A percentile compares a stretch with the other conserved stretches of the same genome.
phyloP scores from a whole-genome alignment of 2,888 invertebrate species.

The Apocheima hispidaria region DNA sequence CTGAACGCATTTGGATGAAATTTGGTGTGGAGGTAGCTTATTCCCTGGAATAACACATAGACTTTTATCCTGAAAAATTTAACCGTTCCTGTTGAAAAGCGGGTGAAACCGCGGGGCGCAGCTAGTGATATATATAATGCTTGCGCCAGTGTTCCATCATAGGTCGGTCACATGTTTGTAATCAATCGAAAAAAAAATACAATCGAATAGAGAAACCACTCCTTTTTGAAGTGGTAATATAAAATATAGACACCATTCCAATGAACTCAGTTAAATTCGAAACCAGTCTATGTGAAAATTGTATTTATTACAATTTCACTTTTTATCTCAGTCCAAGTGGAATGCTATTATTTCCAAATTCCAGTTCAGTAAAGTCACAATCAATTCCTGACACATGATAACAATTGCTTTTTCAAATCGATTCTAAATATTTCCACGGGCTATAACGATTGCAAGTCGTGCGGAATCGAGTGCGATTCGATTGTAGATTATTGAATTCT shows the following conservation, averaged over 20 bases:
- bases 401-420: conserved; percentile 25
- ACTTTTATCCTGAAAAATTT: too few relatives aligned
- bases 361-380: neutral
- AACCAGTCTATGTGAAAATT: too few relatives aligned
- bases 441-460: conserved; percentile 16
- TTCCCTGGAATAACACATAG: too few relatives aligned
- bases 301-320: too few relatives aligned
- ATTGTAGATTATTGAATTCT: conserved; percentile 45
- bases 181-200: too few relatives aligned
- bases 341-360: conserved; percentile 5
- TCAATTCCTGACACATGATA: conserved; percentile 19
- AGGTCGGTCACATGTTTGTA: too few relatives aligned
- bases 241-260: neutral
- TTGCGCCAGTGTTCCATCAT: too few relatives aligned
- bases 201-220: neutral
- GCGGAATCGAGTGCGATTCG: conserved; percentile 37
- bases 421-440: conserved; percentile 24
- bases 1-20: too few relatives aligned
- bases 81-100: too few relatives aligned
- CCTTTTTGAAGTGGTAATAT: neutral
- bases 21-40: too few relatives aligned
- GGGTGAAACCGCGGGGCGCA: too few relatives aligned
- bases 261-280: neutral
- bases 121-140: too few relatives aligned
- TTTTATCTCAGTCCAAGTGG: neutral